Percentiles rank a stretch among this genome's conserved stretches.
These are phyloP conservation scores for Martes flavigula DNA, from an alignment of 2,797 vertebrate species.

Conservation along the genomic window DNA sequence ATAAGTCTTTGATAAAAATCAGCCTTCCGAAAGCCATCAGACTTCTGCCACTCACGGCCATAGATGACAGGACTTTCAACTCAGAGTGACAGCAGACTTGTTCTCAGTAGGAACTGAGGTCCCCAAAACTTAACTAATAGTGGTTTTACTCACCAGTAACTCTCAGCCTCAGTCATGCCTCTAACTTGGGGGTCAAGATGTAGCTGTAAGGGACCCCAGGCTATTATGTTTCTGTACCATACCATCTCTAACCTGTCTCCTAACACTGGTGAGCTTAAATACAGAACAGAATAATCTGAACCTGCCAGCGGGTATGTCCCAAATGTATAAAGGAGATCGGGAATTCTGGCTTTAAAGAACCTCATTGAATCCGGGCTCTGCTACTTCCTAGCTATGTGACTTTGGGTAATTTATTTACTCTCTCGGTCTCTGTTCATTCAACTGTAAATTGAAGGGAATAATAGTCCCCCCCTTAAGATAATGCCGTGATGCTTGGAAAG, in stretches of 20 bases:
- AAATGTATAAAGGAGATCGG: background rate
- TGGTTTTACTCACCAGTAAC: background rate
- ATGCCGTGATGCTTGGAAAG: background rate
- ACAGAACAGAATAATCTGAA: background rate
- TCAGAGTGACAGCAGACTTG: background rate
- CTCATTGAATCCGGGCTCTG: background rate
- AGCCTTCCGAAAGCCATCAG: constrained; percentile 3
- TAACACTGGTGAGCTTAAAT: constrained; percentile 12
- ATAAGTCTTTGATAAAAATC: constrained; percentile 12
- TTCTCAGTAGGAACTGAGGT: constrained; percentile 5
- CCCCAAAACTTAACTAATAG: background rate
- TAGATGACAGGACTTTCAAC: background rate
- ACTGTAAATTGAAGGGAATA: background rate
- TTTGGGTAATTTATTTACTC: background rate
- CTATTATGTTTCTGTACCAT: background rate
- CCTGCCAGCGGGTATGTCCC: background rate
- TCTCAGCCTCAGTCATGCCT: background rate
- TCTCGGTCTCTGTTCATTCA: background rate
- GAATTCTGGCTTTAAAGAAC: background rate
- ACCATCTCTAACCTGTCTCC: background rate
- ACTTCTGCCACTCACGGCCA: background rate
- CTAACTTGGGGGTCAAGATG: background rate
- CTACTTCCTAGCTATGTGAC: background rate
- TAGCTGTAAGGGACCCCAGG: background rate
- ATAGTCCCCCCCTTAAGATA: background rate